These are phyloP conservation scores for Tupaia chinensis DNA, from an alignment of 2,113 vertebrate species.

Conservation along the genomic window DNA sequence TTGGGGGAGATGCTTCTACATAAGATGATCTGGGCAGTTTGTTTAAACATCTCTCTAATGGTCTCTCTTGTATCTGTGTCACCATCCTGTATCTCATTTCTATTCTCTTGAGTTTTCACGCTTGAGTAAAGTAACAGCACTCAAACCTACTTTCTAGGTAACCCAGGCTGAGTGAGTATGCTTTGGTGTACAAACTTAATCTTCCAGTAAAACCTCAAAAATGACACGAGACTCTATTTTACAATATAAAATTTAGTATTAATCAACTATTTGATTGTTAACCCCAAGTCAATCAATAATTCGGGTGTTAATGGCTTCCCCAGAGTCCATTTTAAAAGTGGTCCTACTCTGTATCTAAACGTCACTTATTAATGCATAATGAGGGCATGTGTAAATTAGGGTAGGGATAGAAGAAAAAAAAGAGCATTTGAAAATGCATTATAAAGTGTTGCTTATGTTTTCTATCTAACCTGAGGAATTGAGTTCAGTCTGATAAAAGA, in stretches of 20 bases:
- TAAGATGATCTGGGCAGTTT: background rate
- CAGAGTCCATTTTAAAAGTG: background rate
- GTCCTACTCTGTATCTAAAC: background rate
- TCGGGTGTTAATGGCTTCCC: background rate
- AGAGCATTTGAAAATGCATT: background rate
- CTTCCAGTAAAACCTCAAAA: conserved; percentile 24
- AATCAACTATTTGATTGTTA: background rate
- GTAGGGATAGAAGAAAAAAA: background rate
- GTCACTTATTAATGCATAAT: background rate
- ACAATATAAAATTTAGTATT: conserved; percentile 16
- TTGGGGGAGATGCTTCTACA: background rate
- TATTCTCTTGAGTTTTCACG: background rate
- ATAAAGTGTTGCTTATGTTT: background rate
- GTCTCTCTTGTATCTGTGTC: background rate
- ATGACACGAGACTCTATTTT: background rate
- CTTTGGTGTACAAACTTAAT: background rate
- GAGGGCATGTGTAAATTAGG: background rate
- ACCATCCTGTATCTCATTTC: too few species aligned
- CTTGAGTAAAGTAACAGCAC: background rate
- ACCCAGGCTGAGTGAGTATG: background rate
- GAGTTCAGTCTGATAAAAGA: conserved; percentile 26
- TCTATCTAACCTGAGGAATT: background rate
- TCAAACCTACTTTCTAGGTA: background rate
- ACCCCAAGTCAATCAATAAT: background rate
- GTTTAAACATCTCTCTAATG: background rate